A percentile compares a stretch with the other conserved stretches of the same genome.
These are phyloP conservation scores for Nyctereutes procyonoides DNA, from an alignment of 2,113 vertebrate species.

Conservation along the genomic window DNA sequence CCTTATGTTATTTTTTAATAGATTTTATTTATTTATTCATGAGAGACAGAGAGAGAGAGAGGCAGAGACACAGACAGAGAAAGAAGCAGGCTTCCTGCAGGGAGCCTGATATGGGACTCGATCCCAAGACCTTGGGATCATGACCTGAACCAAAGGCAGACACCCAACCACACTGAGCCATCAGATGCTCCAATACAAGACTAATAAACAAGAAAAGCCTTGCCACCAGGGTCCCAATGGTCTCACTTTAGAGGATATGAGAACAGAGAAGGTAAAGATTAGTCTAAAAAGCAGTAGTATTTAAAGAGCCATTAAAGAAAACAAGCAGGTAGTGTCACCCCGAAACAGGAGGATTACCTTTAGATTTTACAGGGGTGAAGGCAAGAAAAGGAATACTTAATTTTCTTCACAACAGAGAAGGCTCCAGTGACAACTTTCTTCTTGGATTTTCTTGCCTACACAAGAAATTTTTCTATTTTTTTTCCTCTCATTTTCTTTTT, in stretches of 20 bases:
- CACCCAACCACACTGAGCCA: too few relatives aligned
- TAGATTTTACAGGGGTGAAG: neutral
- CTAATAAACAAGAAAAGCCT: neutral
- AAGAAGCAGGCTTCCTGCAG: too few relatives aligned
- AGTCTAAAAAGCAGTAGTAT: neutral
- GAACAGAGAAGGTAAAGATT: neutral
- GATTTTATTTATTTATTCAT: too few relatives aligned
- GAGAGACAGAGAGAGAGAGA: too few relatives aligned
- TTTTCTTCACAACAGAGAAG: constrained; percentile 57
- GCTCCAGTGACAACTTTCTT: constrained; percentile 16
- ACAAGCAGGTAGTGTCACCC: neutral
- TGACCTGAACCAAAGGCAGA: too few relatives aligned
- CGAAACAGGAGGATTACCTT: neutral
- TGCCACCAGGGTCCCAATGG: neutral
- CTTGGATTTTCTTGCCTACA: constrained; percentile 59
- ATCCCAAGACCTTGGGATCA: too few relatives aligned
- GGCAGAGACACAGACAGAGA: too few relatives aligned
- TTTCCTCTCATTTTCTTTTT: constrained; percentile 46
- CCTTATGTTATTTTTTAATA: neutral
- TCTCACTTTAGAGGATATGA: neutral
- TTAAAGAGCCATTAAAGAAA: neutral
- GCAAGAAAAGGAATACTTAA: neutral
- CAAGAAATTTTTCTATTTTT: neutral
- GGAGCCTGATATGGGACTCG: too few relatives aligned
- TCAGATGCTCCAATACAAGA: neutral